Conservation (phyloP, 2,797 vertebrate genomes). For the Sylvia borin region DNA sequence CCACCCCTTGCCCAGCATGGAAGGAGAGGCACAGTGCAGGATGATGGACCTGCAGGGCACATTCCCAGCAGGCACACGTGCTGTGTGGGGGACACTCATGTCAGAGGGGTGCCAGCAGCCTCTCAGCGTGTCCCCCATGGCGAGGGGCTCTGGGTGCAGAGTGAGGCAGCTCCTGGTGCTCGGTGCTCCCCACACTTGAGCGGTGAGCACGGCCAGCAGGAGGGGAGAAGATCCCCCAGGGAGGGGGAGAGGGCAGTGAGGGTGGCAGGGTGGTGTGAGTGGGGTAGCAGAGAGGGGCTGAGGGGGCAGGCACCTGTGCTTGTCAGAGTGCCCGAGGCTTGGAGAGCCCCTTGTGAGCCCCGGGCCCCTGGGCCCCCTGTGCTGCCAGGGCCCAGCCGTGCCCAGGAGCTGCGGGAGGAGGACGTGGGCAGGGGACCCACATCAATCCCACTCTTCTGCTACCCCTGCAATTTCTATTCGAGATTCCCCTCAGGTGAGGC, state of each 20-base stretch:
- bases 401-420: neutral
- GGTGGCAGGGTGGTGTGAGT: neutral
- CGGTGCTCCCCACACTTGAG: neutral
- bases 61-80: accelerated
- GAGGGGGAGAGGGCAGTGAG: neutral
- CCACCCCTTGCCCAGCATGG: accelerated
- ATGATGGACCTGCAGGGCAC: neutral
- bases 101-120: neutral
- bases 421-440: neutral
- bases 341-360: neutral
- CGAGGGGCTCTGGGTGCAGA: neutral
- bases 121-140: accelerated
- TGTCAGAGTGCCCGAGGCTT: neutral
- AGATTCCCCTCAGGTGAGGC: neutral
- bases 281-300: neutral
- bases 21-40: neutral
- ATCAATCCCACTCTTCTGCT: neutral
- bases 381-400: neutral
- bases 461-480: neutral
- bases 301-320: neutral
- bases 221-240: neutral
- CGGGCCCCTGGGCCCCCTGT: neutral
- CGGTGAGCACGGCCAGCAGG: accelerated
- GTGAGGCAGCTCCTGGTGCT: neutral
- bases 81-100: accelerated